Conservation (phyloP, 2,888 invertebrate species). For the Phymatocera aterrima region DNA sequence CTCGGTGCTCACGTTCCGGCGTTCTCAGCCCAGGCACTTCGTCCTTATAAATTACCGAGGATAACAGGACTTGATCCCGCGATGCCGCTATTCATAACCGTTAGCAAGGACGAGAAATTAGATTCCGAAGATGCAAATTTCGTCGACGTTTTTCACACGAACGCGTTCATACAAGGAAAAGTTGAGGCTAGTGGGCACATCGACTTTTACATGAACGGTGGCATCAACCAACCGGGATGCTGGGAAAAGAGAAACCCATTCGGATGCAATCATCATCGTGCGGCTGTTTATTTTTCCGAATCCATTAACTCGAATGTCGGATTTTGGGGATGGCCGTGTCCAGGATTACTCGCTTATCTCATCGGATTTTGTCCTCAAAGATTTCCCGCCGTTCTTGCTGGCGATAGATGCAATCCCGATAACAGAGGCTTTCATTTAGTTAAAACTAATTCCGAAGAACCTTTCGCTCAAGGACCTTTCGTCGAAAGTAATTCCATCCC, state of each 20-base stretch:
- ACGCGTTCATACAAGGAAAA: constrained; percentile 83
- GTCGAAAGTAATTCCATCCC: no score
- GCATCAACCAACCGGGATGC: constrained; percentile 83
- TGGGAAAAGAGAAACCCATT: constrained; percentile 75
- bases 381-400: constrained; percentile 66
- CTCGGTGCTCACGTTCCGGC: constrained; percentile 81
- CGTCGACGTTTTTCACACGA: constrained; percentile 85
- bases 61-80: constrained; percentile 85
- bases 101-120: constrained; percentile 77
- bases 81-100: constrained; percentile 80
- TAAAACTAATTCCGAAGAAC: constrained; percentile 77
- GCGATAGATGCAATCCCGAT: constrained; percentile 63
- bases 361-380: constrained; percentile 78
- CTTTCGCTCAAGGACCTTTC: constrained; percentile 80
- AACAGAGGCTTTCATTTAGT: constrained; percentile 77
- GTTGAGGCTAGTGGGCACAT: constrained; percentile 81
- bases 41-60: constrained; percentile 77
- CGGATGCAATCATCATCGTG: constrained; percentile 81
- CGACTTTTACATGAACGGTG: constrained; percentile 86
- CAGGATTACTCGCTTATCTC: constrained; percentile 78
- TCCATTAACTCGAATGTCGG: constrained; percentile 80
- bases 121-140: constrained; percentile 81
- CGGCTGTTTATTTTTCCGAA: constrained; percentile 81
- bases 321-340: constrained; percentile 83
- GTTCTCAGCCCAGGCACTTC: constrained; percentile 77